Conservation (phyloP, 2,797 vertebrate species). For the Clarias pachynema region DNA sequence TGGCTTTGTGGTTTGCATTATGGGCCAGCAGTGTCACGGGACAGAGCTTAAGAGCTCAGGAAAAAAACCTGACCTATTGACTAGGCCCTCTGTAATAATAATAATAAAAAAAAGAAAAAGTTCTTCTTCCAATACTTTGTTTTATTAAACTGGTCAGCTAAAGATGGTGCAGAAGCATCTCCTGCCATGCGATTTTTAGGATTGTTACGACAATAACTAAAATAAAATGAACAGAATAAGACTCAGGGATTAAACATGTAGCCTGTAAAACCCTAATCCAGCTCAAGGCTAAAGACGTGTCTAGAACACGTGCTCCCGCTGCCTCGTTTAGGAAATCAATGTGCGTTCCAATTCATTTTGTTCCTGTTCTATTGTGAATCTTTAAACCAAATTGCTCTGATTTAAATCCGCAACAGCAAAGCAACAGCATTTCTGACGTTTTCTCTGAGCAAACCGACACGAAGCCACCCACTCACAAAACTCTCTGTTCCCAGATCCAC, state of each 20-base stretch:
- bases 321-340: constrained; percentile 15
- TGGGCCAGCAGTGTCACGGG: constrained; percentile 55
- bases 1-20: constrained; percentile 50
- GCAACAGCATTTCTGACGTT: neutral
- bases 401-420: neutral
- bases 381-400: neutral
- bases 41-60: constrained; percentile 60
- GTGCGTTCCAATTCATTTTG: constrained; percentile 1
- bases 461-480: constrained; percentile 36
- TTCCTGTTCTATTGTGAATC: neutral
- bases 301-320: constrained; percentile 19
- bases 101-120: neutral
- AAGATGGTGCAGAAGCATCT: constrained; percentile 7
- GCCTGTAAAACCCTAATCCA: constrained; percentile 38
- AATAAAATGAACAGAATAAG: constrained; percentile 3
- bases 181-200: neutral
- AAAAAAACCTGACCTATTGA: constrained; percentile 41
- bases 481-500: constrained; percentile 47
- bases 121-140: neutral
- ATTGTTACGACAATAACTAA: neutral
- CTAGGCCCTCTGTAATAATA: constrained; percentile 6
- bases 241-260: constrained; percentile 29
- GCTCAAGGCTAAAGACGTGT: constrained; percentile 22
- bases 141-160: constrained; percentile 24
- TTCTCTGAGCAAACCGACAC: constrained; percentile 20